A percentile compares a stretch with the other conserved stretches of the same genome.
Evolutionary conservation across 1,140 invertebrate species (phyloP).

Genomic region (Acromyrmex heyeri): DNA sequence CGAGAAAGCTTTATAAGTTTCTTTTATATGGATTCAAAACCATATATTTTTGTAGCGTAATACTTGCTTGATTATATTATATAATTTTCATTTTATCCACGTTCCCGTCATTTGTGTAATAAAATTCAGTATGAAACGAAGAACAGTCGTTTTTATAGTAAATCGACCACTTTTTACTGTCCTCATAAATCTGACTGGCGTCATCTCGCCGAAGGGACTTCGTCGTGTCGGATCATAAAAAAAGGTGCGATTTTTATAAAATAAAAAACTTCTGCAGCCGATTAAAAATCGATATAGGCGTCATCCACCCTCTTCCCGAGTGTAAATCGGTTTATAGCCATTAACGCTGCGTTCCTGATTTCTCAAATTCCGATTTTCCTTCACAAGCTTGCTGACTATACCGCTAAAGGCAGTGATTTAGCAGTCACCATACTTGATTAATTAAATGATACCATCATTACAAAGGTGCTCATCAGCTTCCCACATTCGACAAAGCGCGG

Average conservation of each 20-base stretch:
- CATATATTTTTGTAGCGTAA: neutral
- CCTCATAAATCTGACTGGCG: conserved; percentile 58
- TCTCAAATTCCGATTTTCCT: conserved; percentile 15
- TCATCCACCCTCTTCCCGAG: conserved; percentile 45
- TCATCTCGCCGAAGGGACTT: conserved; percentile 31
- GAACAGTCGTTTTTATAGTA: conserved; percentile 42
- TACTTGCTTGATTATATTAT: conserved; percentile 30
- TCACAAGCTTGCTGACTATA: neutral
- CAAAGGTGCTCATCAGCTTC: conserved; percentile 34
- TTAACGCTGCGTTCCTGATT: conserved; percentile 56
- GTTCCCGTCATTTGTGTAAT: conserved; percentile 14
- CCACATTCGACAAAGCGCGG: conserved; percentile 25
- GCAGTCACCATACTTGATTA: conserved; percentile 28
- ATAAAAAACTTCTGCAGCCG: conserved; percentile 61
- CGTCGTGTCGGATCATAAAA: conserved; percentile 52
- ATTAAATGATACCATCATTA: conserved; percentile 40
- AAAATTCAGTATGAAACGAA: conserved; percentile 57
- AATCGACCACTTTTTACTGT: conserved; percentile 66
- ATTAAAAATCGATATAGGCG: conserved; percentile 71
- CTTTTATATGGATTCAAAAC: neutral
- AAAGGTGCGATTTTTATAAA: conserved; percentile 66
- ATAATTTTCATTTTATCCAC: conserved; percentile 36
- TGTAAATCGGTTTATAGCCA: conserved; percentile 69
- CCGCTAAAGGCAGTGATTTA: conserved; percentile 2
- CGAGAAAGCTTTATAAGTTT: neutral